Evolutionary conservation across 2,113 vertebrate species (phyloP).

Genomic region (Callipepla californica): DNA sequence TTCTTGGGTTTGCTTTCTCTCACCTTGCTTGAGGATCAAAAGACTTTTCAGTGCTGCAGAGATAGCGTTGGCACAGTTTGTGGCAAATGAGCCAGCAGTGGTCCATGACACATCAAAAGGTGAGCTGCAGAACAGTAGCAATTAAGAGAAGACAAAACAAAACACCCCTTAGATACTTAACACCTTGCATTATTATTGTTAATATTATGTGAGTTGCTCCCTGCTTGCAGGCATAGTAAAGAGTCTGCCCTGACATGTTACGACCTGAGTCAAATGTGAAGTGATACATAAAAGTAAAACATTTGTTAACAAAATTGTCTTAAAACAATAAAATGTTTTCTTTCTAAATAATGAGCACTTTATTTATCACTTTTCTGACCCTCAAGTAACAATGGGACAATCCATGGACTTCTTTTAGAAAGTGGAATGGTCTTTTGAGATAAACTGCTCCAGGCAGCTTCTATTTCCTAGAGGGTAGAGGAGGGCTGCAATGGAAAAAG

Average conservation of each 20-base stretch:
- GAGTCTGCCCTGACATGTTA: background rate
- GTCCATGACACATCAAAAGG: background rate
- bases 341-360: background rate
- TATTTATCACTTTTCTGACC: background rate
- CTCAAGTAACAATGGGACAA: background rate
- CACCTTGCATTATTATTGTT: background rate
- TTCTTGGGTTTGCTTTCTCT: constrained; percentile 11
- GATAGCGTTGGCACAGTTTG: constrained; percentile 7
- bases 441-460: background rate
- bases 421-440: background rate
- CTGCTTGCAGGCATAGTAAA: background rate
- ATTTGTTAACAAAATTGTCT: background rate
- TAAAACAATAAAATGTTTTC: background rate
- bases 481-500: background rate
- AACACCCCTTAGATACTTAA: background rate
- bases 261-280: background rate
- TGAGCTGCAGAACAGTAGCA: constrained; percentile 5
- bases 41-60: background rate
- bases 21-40: constrained; percentile 4
- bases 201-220: background rate
- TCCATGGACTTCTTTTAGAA: background rate
- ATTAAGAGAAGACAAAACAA: background rate
- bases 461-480: background rate
- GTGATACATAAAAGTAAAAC: background rate
- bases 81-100: background rate